Percentiles rank a stretch among this genome's conserved stretches.
These are phyloP conservation scores for Sinonovacula constricta DNA, from an alignment of 1,140 invertebrate species.

Conservation along the genomic window DNA sequence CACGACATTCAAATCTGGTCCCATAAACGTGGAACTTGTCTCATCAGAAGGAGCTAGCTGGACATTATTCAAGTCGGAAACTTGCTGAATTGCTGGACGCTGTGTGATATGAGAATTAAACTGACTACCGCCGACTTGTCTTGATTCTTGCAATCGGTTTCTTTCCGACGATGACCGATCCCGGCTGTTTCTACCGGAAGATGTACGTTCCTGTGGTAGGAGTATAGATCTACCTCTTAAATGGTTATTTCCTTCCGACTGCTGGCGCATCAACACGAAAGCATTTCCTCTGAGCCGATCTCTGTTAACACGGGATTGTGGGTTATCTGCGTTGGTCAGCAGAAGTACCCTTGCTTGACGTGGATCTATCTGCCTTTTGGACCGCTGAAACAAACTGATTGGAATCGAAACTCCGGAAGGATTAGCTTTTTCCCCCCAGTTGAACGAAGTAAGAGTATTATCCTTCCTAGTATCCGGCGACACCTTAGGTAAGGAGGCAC, in stretches of 20 bases:
- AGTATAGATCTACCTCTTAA: neutral
- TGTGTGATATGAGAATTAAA: neutral
- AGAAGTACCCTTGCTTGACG: neutral
- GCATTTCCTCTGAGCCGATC: neutral
- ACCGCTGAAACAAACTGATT: neutral
- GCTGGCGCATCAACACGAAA: neutral
- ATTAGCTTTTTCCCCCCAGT: neutral
- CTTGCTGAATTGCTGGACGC: slow-evolving; percentile 29
- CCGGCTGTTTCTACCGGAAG: too few relatives aligned
- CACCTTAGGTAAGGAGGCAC: too few relatives aligned
- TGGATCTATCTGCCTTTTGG: neutral
- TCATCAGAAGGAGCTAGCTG: neutral
- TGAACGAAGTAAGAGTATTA: too few relatives aligned
- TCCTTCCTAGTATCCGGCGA: too few relatives aligned
- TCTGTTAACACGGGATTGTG: neutral
- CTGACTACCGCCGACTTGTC: neutral
- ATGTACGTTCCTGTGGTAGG: neutral
- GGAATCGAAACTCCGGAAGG: neutral
- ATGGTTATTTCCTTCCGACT: neutral
- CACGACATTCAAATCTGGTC: too few relatives aligned
- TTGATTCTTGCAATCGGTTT: neutral
- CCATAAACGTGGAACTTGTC: neutral
- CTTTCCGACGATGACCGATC: too few relatives aligned
- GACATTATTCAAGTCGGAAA: slow-evolving; percentile 20
- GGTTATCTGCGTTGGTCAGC: neutral